Evolutionary conservation across 2,113 vertebrate species (phyloP), one percentile per base, ranked within the genome.

Genomic region (Boleophthalmus pectinirostris): DNA sequence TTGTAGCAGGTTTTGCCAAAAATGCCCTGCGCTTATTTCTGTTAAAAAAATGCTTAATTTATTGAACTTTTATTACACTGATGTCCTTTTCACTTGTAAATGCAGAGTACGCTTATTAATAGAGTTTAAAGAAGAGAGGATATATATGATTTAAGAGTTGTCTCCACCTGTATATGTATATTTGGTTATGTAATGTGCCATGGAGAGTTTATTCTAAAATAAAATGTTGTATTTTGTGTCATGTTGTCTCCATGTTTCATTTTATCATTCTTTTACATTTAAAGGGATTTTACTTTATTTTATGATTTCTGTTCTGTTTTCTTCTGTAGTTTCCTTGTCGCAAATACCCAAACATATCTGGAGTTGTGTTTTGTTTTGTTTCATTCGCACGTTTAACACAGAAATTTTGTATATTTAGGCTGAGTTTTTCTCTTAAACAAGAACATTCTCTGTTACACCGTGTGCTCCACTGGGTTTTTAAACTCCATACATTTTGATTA

Each of bases 201-300:
- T 86, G 91, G 87, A 92, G 85, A 91, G 90, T 93, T 90, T 93
- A 93, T 93, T 91, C 91, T 87, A 81, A 88, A 94, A 91, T 91
- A 93, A 94, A 94, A 91, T 92, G 90, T 91, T 93, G 92, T 94
- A 94, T 94, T 94, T 94, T 94, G 92, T 93, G 93, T 92, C 91
- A 92, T 60, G 85, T 70, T 63, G 77, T 69, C 16, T 72, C 51
- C 45, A 54, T 8, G 64, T 33, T 65, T 69, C 38, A 74, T 58
- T 53, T 14, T 64, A 8, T 23, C 56, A 18, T 61, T 33, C 73
- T 9, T 18, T n/a, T 53, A 20, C 51, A 53, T 53, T 53, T 53
- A 53, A 51, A 51, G 29, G 29, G 29, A 2, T 29, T 29, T 29
- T 29, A 29, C 4, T 29, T 29, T 29, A 29, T 29, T 29, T 4